Base-by-base conservation (phyloP, 1,140 invertebrate genomes). In the Heliothis subflexa region DNA sequence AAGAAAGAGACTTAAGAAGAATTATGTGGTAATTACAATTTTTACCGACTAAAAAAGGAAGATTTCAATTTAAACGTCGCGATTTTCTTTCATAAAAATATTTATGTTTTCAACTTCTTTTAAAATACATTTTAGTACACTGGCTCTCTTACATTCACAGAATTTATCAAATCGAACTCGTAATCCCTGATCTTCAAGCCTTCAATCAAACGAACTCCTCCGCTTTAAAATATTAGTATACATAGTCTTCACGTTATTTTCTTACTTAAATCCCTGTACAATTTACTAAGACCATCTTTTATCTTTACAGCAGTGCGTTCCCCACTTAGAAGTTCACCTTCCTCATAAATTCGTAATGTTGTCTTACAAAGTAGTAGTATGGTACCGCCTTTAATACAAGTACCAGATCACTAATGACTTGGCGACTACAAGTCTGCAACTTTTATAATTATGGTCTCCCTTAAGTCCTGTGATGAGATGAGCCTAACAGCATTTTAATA, bases 341-440 rank as follows among this genome's bases (percentile, higher is more conserved):
- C 5, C n/a, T 83, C 83, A 79, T 85, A 81, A 83, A 85, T 83
- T 72, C 9, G 54, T 55, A 66, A 40, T 73, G 33, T 14, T 70
- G 13, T 75, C 80, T 82, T 90, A 91, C 89, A 89, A 86, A 89
- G 90, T 91, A 75, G 75, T 57, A 72, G 61, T 84, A 80, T 54
- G 33, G 68, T 18, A 73, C 77, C 86, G 83, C 85, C 84, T 76
- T 83, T 78, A 82, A 85, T 84, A 84, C 78, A 13, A 61, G 18
- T 14, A 40, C 33, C 85, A 78, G 82, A 77, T 78, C 86, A 82
- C 84, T 91, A 88, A 89, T 86, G 85, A 86, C 76, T 83, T 66
- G 57, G 85, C 81, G 28, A 5, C 64, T 40, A 54, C 54, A 16
- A 71, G 50, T 33, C 54, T 33, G 50, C 28, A 49, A 10, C 50